These are phyloP conservation scores for Hirtodrosophila cameraria DNA, from an alignment of 2,888 invertebrate genomes.

Conservation along the genomic window DNA sequence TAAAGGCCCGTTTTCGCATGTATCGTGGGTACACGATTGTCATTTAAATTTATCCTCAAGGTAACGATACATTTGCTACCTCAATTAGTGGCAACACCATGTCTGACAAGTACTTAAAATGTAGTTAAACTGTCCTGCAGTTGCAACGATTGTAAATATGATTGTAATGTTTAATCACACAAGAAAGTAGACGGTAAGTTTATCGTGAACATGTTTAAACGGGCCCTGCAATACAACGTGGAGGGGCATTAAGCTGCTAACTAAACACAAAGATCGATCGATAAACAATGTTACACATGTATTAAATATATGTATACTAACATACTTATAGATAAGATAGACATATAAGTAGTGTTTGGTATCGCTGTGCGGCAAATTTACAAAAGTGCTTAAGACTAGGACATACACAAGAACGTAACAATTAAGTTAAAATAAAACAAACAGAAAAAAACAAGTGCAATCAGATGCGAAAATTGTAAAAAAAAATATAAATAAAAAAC, in stretches of 20 bases:
- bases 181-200: no score
- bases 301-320: slow-evolving; percentile 16
- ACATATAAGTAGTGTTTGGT: slow-evolving; percentile 11
- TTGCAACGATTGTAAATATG: no score
- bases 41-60: no score
- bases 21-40: no score
- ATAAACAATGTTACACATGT: slow-evolving; percentile 27
- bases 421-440: slow-evolving; percentile 37
- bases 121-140: no score
- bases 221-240: slow-evolving; percentile 11
- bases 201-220: no score
- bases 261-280: slow-evolving; percentile 17
- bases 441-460: slow-evolving; percentile 16
- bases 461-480: slow-evolving; percentile 11
- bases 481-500: slow-evolving; percentile 7
- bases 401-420: slow-evolving; percentile 41
- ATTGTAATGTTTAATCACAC: no score
- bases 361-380: slow-evolving; percentile 33
- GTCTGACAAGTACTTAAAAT: no score
- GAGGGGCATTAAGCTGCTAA: slow-evolving; percentile 6
- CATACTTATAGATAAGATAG: slow-evolving; percentile 30
- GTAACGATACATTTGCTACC: no score
- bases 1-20: no score
- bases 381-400: slow-evolving; percentile 61
- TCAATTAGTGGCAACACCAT: no score